Evolutionary conservation across 2,113 vertebrate genomes (phyloP).

Genomic region (Grantiella picta): DNA sequence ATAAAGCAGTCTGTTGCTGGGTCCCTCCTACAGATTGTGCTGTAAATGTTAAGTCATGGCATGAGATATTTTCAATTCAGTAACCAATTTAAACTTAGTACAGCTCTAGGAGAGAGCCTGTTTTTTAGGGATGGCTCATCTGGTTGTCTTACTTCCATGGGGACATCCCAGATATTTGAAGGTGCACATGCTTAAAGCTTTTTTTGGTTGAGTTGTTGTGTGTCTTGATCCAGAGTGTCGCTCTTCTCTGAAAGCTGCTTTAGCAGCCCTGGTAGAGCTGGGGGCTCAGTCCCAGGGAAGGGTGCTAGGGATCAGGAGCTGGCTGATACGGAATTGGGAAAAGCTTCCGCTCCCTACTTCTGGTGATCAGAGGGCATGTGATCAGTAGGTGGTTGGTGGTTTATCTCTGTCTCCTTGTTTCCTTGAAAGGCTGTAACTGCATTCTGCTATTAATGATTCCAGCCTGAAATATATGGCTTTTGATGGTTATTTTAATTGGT

Average conservation of each 20-base stretch:
- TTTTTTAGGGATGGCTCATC: not conserved
- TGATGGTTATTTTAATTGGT: slow-evolving; percentile 38
- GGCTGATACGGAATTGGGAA: not conserved
- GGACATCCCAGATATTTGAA: not conserved
- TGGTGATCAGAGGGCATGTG: not conserved
- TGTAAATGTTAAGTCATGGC: not conserved
- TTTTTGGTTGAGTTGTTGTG: not conserved
- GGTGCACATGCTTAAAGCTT: not conserved
- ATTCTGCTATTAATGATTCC: not conserved
- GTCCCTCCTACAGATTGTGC: not conserved
- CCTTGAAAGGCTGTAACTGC: not conserved
- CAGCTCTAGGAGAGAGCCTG: not conserved
- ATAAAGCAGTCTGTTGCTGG: not conserved
- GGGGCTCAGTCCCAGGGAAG: not conserved
- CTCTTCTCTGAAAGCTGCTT: not conserved
- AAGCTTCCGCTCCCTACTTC: not conserved
- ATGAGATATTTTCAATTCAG: not conserved
- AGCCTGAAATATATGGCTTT: not conserved
- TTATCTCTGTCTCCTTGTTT: not conserved
- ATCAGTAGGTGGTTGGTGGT: not conserved
- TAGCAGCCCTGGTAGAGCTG: not conserved
- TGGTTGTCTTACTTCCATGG: not conserved
- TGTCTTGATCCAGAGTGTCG: not conserved
- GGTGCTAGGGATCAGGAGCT: not conserved
- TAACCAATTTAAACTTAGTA: not conserved